phyloP scores from a whole-genome alignment of 2,888 invertebrate genomes.

The Caenorhabditis parvicauda region DNA sequence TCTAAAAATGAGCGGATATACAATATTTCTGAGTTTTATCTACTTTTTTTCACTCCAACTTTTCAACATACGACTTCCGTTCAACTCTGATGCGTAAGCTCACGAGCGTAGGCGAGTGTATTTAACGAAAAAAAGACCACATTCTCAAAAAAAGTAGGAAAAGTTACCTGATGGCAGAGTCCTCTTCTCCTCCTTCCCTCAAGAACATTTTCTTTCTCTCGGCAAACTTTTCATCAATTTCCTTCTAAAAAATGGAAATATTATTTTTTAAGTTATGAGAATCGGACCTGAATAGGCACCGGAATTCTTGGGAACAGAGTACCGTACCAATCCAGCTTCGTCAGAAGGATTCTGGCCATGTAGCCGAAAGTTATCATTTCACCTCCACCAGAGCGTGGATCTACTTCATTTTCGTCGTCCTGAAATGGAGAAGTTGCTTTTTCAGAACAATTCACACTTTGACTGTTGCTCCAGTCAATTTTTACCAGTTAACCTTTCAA shows the following conservation, averaged over 20 bases:
- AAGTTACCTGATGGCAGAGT: conserved; percentile 9
- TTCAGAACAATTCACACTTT: background rate
- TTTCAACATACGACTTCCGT: no score
- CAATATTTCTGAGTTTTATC: no score
- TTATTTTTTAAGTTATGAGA: background rate
- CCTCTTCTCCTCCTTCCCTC: conserved; percentile 24
- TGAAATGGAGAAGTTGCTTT: conserved; percentile 20
- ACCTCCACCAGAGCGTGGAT: conserved; percentile 95
- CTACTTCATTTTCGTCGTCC: conserved; percentile 71
- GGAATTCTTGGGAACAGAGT: conserved; percentile 97
- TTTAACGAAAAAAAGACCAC: no score
- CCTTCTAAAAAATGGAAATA: conserved; percentile 45
- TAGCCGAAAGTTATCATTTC: conserved; percentile 88
- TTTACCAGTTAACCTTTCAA: no score
- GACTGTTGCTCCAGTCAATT: background rate
- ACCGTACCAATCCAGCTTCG: conserved; percentile 92
- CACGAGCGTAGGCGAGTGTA: no score
- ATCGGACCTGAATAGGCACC: conserved; percentile 77
- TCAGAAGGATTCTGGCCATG: conserved; percentile 51
- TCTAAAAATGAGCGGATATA: no score
- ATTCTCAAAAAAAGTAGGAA: no score
- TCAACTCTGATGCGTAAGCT: no score
- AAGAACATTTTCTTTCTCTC: conserved; percentile 42
- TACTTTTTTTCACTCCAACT: no score
- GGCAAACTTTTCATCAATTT: conserved; percentile 58